These are phyloP conservation scores for Lucilia sericata DNA, from an alignment of 1,140 invertebrate species.

Conservation along the genomic window DNA sequence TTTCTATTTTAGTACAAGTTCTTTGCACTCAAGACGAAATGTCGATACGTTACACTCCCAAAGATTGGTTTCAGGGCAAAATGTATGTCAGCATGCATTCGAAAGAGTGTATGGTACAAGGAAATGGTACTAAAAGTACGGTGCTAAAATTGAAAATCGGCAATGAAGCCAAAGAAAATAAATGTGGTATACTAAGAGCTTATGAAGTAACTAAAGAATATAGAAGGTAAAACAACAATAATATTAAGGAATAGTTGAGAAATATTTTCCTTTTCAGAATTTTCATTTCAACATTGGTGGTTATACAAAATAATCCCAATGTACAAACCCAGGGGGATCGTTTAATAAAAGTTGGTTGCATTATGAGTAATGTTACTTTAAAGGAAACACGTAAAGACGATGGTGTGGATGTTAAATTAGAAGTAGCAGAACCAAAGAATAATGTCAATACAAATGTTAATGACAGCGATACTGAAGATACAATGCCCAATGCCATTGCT, in stretches of 20 bases:
- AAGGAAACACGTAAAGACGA: constrained; percentile 17
- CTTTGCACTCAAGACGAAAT: constrained; percentile 71
- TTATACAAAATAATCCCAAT: constrained; percentile 76
- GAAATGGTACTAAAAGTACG: constrained; percentile 58
- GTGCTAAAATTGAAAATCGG: constrained; percentile 59
- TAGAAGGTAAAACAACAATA: constrained; percentile 51
- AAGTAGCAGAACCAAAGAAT: constrained; percentile 32
- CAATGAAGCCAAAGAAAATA: constrained; percentile 62
- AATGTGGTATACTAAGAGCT: constrained; percentile 62
- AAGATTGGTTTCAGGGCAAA: constrained; percentile 71
- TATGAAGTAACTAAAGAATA: constrained; percentile 63
- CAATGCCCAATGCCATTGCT: constrained; percentile 58
- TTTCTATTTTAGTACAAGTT: constrained; percentile 70
- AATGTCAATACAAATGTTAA: not conserved
- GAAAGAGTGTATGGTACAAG: constrained; percentile 70
- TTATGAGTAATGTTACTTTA: constrained; percentile 63
- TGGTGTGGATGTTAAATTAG: constrained; percentile 44
- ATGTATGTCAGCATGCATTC: constrained; percentile 75
- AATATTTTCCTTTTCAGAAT: constrained; percentile 66
- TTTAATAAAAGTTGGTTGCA: constrained; percentile 75
- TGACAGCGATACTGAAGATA: constrained; percentile 21
- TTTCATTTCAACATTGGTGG: constrained; percentile 73
- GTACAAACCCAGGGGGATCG: constrained; percentile 77
- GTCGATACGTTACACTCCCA: constrained; percentile 72
- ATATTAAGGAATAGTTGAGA: no score